These are phyloP conservation scores for Spea hammondii DNA, from an alignment of 2,797 vertebrate species.

Conservation along the genomic window DNA sequence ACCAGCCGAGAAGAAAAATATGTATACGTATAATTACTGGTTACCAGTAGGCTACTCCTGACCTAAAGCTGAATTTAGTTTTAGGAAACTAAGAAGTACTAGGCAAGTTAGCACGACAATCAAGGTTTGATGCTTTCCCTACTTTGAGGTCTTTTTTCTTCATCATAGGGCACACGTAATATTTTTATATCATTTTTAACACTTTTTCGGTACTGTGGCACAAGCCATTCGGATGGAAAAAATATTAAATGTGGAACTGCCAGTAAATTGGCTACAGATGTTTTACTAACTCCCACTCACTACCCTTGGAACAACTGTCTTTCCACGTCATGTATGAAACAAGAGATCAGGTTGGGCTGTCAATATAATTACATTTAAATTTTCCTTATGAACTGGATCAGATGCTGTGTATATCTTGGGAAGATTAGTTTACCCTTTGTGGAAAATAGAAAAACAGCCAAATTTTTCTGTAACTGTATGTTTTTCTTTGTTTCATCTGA, in stretches of 20 bases:
- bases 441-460: conserved; percentile 1
- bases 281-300: not conserved
- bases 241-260: conserved; percentile 4
- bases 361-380: not conserved
- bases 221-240: conserved; percentile 18
- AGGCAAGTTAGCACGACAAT: too few species aligned
- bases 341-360: not conserved
- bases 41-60: too few species aligned
- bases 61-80: too few species aligned
- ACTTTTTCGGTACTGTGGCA: conserved; percentile 6
- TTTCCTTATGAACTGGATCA: conserved; percentile 5
- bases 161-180: not conserved
- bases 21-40: too few species aligned
- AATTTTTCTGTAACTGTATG: not conserved
- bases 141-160: not conserved
- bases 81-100: too few species aligned
- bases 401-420: conserved; percentile 14
- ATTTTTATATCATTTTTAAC: not conserved
- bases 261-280: conserved; percentile 9
- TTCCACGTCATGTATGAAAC: conserved; percentile 16
- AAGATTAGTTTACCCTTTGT: conserved; percentile 5
- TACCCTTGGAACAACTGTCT: conserved; percentile 1
- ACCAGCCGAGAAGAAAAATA: too few species aligned
- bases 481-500: not conserved
- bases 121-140: too few species aligned